Evolutionary conservation across 2,113 vertebrate species (phyloP).

Genomic region (Ancistrus triradiatus): DNA sequence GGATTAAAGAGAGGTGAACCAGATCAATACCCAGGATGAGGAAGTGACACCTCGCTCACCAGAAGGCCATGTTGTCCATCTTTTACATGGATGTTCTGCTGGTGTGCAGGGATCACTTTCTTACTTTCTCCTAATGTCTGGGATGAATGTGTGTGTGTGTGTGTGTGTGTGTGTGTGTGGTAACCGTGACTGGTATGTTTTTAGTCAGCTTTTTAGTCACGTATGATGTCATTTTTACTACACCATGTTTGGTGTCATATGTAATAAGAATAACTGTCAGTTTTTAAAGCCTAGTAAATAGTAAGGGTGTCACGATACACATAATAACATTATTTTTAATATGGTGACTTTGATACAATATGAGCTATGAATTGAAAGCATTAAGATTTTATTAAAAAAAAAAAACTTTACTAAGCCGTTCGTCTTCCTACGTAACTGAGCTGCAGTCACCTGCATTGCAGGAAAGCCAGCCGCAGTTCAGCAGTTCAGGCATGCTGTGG

Average conservation of each 20-base stretch:
- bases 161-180: neutral
- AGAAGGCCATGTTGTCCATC: neutral
- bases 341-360: no score
- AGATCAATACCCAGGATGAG: constrained; percentile 10
- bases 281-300: no score
- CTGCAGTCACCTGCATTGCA: no score
- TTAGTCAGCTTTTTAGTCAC: neutral
- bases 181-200: neutral
- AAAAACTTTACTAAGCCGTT: no score
- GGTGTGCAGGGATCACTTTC: neutral
- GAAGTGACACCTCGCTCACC: neutral
- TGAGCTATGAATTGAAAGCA: no score
- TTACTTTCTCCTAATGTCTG: neutral
- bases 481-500: no score
- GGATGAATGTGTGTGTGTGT: neutral
- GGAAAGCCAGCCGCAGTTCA: no score
- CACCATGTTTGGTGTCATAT: neutral
- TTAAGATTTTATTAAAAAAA: no score
- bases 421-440: no score
- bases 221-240: neutral
- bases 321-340: no score
- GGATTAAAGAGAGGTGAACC: constrained; percentile 1
- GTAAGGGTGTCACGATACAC: no score
- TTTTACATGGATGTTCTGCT: neutral
- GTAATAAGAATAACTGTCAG: neutral